A percentile compares a stretch with the other conserved stretches of the same genome.
Evolutionary conservation across 2,113 vertebrate species (phyloP).

Genomic region (Stigmatopora argus): DNA sequence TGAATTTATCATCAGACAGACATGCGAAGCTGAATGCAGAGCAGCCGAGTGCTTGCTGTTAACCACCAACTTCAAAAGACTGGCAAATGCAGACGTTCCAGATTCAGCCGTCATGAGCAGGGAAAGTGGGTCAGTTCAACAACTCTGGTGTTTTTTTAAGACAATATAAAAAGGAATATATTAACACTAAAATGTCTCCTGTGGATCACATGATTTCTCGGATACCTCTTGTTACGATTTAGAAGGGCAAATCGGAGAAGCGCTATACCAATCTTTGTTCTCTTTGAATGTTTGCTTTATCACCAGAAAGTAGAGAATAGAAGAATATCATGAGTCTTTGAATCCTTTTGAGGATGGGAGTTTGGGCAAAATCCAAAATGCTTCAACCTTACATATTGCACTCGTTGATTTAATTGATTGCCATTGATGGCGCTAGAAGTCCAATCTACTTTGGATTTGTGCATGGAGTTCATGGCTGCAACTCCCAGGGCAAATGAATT

Average conservation of each 20-base stretch:
- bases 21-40: constrained; percentile 25
- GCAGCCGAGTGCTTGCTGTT: constrained; percentile 26
- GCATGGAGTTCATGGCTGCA: too few relatives aligned
- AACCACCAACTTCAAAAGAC: constrained; percentile 46
- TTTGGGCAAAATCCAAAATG: constrained; percentile 2
- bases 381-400: too few relatives aligned
- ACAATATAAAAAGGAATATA: constrained; percentile 10
- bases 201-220: constrained; percentile 7
- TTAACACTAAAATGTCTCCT: constrained; percentile 10
- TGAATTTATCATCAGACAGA: constrained; percentile 7
- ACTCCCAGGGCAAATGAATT: too few relatives aligned
- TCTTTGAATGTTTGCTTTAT: constrained; percentile 15
- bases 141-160: constrained; percentile 24
- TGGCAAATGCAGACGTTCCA: constrained; percentile 38
- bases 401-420: too few relatives aligned
- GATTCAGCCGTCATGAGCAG: constrained; percentile 40
- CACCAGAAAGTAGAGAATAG: constrained; percentile 22
- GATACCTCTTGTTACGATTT: neutral
- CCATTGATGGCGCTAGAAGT: too few relatives aligned
- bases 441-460: too few relatives aligned
- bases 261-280: neutral
- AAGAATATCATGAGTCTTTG: constrained; percentile 17
- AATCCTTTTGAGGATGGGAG: constrained; percentile 30
- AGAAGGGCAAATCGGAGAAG: neutral
- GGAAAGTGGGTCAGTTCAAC: constrained; percentile 49